Base-by-base conservation (phyloP, 2,888 invertebrate species). In the Caenorhabditis angaria region DNA sequence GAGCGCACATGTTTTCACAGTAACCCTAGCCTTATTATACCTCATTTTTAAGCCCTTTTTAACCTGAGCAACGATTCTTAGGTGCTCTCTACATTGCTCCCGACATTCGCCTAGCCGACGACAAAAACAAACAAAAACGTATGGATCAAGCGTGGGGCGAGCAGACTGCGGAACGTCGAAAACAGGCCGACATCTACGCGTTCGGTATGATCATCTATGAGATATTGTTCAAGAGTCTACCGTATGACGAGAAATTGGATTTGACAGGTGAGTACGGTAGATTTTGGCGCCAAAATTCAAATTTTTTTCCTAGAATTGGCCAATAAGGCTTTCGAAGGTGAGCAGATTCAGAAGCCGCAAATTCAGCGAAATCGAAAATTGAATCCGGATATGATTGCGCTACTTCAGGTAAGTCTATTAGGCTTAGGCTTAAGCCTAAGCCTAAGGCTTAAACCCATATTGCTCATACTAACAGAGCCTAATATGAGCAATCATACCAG, bases 161-260 rank as follows among this genome's bases (percentile, higher is more conserved):
- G 24, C 74, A 74, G 56, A 63, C 67, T 0, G 41, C 63, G 24
- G 51, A 54, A 4, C 47, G 50, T 2, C 51, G 71, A n/a, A 70
- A 78, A 56, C 65, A 71, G 22, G 76, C 71, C 6, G 82, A 80
- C 63, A 79, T 80, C 47, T 80, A 82, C 28, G 75, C 80, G 14
- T 75, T 79, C 35, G 79, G 81, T 35, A 72, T 81, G 20, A 74
- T 81, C 25, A 79, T 79, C 50, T 82, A 80, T 54, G 81, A 82
- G 56, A 82, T 79, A 51, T 67, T 84, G 20, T 84, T 84, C 78
- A 68, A 83, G 29, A 76, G 70, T 60, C 65, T 84, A 53, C 84
- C 84, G 1, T 84, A 75, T 61, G 76, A 76, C 25, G 82, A 83
- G 35, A 74, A 70, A 41, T 3, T 58, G 8, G 70, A 72, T 67